These are phyloP conservation scores for Megalopta genalis DNA, from an alignment of 1,140 invertebrate species.

Conservation along the genomic window DNA sequence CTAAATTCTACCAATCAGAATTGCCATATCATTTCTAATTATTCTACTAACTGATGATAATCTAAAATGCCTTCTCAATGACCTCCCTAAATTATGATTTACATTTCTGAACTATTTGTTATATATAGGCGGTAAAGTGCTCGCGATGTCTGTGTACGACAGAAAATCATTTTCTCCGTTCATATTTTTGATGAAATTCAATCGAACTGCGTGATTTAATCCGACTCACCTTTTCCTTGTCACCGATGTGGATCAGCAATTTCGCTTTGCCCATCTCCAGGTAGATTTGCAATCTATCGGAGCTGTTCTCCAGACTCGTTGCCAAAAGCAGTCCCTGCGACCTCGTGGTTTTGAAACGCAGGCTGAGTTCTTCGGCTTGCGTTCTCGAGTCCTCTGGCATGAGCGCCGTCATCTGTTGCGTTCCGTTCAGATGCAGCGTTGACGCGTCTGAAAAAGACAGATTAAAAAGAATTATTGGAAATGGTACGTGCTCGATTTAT, in stretches of 20 bases:
- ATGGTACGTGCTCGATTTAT: too few relatives aligned
- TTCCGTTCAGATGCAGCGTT: slow-evolving; percentile 93
- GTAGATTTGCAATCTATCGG: slow-evolving; percentile 90
- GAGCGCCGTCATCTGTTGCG: slow-evolving; percentile 90
- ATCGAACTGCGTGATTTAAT: too few relatives aligned
- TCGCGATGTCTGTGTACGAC: too few relatives aligned
- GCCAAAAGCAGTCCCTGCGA: slow-evolving; percentile 87
- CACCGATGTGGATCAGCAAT: slow-evolving; percentile 90
- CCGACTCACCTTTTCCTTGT: slow-evolving; percentile 89
- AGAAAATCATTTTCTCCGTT: too few relatives aligned
- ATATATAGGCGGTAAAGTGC: too few relatives aligned
- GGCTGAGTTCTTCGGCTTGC: slow-evolving; percentile 94
- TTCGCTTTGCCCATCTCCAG: slow-evolving; percentile 90
- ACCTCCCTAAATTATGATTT: too few relatives aligned
- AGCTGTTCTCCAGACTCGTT: slow-evolving; percentile 87
- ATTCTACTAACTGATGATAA: too few relatives aligned
- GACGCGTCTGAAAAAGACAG: slow-evolving; percentile 86
- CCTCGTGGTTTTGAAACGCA: slow-evolving; percentile 92
- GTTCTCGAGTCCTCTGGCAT: slow-evolving; percentile 90
- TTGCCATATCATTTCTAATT: too few relatives aligned
- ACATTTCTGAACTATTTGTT: too few relatives aligned
- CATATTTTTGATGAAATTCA: too few relatives aligned
- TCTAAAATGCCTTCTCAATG: too few relatives aligned
- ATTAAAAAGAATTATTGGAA: background rate
- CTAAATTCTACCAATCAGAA: too few relatives aligned